phyloP scores from a whole-genome alignment of 2,113 vertebrate genomes.

The Gavialis gangeticus region DNA sequence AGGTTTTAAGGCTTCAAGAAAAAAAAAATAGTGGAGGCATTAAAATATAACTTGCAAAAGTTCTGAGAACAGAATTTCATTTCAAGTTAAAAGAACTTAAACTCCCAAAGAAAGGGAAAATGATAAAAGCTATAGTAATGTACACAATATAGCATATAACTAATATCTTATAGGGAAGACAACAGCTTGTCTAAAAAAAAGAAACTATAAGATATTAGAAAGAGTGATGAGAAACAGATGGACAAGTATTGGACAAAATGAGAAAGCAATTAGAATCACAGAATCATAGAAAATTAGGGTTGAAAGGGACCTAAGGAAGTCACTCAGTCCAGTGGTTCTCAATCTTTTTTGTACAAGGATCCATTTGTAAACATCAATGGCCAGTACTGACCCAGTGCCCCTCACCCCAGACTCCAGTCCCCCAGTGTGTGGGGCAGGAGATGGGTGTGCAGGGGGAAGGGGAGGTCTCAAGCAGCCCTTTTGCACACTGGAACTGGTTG shows the following conservation, averaged over 20 bases:
- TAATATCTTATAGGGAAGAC: constrained; percentile 13
- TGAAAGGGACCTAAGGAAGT: too few relatives aligned
- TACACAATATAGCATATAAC: not conserved
- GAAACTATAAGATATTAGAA: constrained; percentile 43
- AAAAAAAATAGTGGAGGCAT: not conserved
- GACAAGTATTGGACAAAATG: constrained; percentile 36
- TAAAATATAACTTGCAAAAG: not conserved
- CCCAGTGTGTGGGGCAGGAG: too few relatives aligned
- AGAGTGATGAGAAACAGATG: constrained; percentile 60
- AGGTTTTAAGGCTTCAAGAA: not conserved
- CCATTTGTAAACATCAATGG: too few relatives aligned
- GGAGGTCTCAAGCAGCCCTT: too few relatives aligned
- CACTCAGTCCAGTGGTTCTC: too few relatives aligned
- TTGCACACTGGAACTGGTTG: too few relatives aligned
- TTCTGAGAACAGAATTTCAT: not conserved
- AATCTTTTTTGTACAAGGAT: too few relatives aligned
- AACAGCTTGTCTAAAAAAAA: constrained; percentile 39
- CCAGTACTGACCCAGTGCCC: too few relatives aligned
- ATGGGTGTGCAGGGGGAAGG: too few relatives aligned
- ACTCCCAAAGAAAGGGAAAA: not conserved
- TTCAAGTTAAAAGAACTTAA: not conserved
- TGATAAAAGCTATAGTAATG: not conserved
- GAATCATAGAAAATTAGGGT: too few relatives aligned
- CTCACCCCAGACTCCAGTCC: not conserved
- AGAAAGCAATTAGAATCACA: not conserved